Conservation (phyloP, 2,113 vertebrate genomes). For the Lonchura striata region DNA sequence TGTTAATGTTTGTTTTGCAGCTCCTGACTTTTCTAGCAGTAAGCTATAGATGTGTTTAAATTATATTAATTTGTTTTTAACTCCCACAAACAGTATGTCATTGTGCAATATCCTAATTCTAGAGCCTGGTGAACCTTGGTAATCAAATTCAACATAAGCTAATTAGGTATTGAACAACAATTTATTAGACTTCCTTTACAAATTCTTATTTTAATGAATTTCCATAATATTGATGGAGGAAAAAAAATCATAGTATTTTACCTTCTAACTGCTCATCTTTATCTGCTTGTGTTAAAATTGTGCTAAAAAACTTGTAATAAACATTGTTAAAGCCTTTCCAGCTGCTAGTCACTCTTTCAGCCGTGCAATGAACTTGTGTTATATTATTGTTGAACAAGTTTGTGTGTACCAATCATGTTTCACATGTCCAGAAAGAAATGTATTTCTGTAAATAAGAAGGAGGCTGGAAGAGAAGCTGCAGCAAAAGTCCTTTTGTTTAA, state of each 20-base stretch:
- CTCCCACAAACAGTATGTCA: background rate
- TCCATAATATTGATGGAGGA: background rate
- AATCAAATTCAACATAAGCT: background rate
- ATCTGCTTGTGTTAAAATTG: background rate
- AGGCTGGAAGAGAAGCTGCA: background rate
- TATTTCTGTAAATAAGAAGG: background rate
- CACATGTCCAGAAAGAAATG: background rate
- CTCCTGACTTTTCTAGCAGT: background rate
- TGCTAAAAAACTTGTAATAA: background rate
- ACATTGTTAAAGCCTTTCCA: background rate
- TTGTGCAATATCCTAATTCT: background rate
- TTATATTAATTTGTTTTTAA: background rate
- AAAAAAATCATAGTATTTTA: background rate
- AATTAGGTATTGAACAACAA: background rate
- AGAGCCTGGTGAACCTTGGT: background rate
- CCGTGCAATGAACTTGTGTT: background rate
- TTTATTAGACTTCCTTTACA: background rate
- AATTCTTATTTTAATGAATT: background rate
- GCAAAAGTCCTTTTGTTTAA: background rate
- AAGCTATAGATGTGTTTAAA: background rate
- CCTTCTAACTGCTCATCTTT: background rate
- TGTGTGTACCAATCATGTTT: background rate
- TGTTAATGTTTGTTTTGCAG: conserved; percentile 25
- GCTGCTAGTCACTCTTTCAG: background rate
- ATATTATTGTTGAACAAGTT: background rate